Base-by-base conservation (phyloP, 1,140 invertebrate species). In the Zaprionus vittiger region DNA sequence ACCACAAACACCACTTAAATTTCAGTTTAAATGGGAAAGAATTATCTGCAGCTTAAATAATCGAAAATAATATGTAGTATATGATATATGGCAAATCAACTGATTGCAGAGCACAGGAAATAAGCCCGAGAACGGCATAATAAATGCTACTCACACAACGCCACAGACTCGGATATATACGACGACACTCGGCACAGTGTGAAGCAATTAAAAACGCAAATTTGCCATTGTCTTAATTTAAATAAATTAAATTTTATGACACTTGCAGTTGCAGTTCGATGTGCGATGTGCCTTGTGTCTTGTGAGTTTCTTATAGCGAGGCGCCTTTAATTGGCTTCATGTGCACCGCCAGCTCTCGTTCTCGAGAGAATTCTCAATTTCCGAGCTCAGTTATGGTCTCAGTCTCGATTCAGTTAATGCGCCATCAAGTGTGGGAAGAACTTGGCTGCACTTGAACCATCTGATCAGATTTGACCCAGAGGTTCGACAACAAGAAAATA, bases 221-320 rank as follows among this genome's bases (percentile, higher is more conserved):
- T 89, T 89, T 82, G 83, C 73, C 85, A 80, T 90, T 85, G 81
- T 69, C 86, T 91, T 91, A 90, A 90, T 90, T 90, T 90, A 90
- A 90, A 90, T 90, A 85, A 90, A 90, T 90, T 91, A 90, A 80
- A 82, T 90, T 89, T 90, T 91, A 90, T 80, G 85, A 80, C 85
- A 90, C 85, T 82, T 77, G 79, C 81, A 90, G 67, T 77, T 81
- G 76, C 73, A 70, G 41, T 69, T 57, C 66, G 67, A 74, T 69
- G 72, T 70, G 71, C 22, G 31, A 14, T 47, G 37, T 61, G n/a
- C n/a, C n/a, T 17, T 44, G 41, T 44, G 41, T 1, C 41, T 44
- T 44, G n/a, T 17, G 37, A 1, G 37, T 15, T 38, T 38, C 37
- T 34, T 59, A 11, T 55, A 17, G 26, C 14, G n/a, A 61, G 59